phyloP scores from a whole-genome alignment of 2,888 invertebrate genomes.

The Erebia palarica region DNA sequence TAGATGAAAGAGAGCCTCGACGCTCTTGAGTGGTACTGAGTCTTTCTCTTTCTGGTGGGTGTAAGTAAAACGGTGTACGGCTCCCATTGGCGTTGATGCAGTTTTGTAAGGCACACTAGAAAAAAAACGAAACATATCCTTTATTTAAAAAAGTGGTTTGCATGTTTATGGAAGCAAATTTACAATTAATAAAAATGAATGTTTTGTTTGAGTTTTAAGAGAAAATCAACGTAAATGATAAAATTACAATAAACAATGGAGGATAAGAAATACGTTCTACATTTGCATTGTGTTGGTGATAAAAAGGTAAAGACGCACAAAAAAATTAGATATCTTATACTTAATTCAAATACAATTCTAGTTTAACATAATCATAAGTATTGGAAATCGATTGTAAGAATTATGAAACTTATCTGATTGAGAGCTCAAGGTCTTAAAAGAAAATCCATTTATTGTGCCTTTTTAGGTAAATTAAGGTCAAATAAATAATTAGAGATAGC shows the following conservation, averaged over 20 bases:
- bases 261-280: too few species aligned
- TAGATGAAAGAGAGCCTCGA: constrained; percentile 67
- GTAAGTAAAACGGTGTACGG: constrained; percentile 87
- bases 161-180: too few species aligned
- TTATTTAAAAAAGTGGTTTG: too few species aligned
- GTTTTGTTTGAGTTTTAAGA: too few species aligned
- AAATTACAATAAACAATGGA: too few species aligned
- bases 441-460: background rate
- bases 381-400: constrained; percentile 12
- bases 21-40: constrained; percentile 61
- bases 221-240: too few species aligned
- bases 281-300: too few species aligned
- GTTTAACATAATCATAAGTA: background rate
- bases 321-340: too few species aligned
- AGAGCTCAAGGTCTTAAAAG: constrained; percentile 10
- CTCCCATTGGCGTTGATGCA: constrained; percentile 76
- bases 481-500: background rate
- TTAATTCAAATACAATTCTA: background rate
- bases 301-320: too few species aligned
- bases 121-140: background rate
- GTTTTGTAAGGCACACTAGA: constrained; percentile 80
- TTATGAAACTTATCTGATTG: background rate
- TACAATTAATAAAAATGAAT: too few species aligned
- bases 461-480: constrained; percentile 9
- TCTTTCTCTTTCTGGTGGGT: constrained; percentile 84